Percentiles rank a stretch among this genome's conserved stretches.
Evolutionary conservation across 1,140 invertebrate species (phyloP).

Genomic region (Lutraria rhynchaena): DNA sequence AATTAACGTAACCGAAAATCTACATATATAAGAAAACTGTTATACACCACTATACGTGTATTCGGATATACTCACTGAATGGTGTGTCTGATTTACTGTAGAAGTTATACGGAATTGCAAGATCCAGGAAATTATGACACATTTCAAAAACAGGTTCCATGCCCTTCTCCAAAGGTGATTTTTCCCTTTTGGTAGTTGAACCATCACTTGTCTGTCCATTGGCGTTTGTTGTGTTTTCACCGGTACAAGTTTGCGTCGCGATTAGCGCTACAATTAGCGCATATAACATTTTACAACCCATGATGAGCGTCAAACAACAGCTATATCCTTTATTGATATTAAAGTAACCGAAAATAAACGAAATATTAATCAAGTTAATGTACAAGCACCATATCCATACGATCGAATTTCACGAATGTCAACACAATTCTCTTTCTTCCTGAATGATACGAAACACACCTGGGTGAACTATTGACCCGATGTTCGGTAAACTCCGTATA

Average conservation of each 20-base stretch:
- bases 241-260: constrained; percentile 4
- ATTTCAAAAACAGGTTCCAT: constrained; percentile 66
- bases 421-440: constrained; percentile 26
- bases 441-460: constrained; percentile 34
- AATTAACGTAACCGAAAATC: no score
- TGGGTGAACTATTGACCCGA: constrained; percentile 39
- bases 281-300: not conserved
- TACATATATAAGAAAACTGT: no score
- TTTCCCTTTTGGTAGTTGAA: constrained; percentile 1
- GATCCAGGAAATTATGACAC: constrained; percentile 66
- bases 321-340: no score
- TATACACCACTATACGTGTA: no score
- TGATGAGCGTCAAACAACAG: not conserved
- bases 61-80: constrained; percentile 45
- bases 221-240: constrained; percentile 21
- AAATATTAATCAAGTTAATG: no score
- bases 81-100: constrained; percentile 28
- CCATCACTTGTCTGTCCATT: constrained; percentile 7
- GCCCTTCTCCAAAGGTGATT: constrained; percentile 65
- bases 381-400: no score
- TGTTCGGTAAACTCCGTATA: constrained; percentile 55
- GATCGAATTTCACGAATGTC: not conserved
- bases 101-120: constrained; percentile 56
- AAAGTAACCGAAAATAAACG: no score
- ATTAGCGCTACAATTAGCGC: constrained; percentile 1